Evolutionary conservation across 2,797 vertebrate species (phyloP).

Genomic region (Cynodonichthys magdalenae): DNA sequence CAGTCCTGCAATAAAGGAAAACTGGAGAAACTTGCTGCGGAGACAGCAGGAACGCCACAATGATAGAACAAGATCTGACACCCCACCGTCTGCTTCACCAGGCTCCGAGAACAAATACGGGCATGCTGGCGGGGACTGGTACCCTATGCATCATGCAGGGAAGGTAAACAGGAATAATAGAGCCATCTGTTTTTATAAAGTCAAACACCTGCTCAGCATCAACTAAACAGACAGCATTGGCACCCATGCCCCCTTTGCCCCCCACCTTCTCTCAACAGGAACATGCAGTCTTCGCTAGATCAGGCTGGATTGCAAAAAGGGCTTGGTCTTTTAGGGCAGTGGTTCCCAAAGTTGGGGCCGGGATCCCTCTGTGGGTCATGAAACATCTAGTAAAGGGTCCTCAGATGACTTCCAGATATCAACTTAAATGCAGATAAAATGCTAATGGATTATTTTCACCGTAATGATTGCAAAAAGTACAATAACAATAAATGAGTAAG

Average conservation of each 20-base stretch:
- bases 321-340: too few relatives aligned
- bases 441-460: too few relatives aligned
- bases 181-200: constrained; percentile 68
- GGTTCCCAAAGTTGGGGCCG: too few relatives aligned
- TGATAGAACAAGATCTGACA: constrained; percentile 55
- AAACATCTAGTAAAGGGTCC: too few relatives aligned
- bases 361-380: too few relatives aligned
- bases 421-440: too few relatives aligned
- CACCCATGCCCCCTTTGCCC: constrained; percentile 31
- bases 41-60: constrained; percentile 54
- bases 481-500: too few relatives aligned
- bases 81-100: constrained; percentile 50
- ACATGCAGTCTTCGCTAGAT: constrained; percentile 2
- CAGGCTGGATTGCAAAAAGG: background rate
- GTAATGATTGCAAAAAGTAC: too few relatives aligned
- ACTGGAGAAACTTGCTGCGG: constrained; percentile 45
- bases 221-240: constrained; percentile 62
- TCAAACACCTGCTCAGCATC: constrained; percentile 69
- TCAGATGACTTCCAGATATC: too few relatives aligned
- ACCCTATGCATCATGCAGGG: constrained; percentile 47
- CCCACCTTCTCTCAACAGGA: constrained; percentile 37
- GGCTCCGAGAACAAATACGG: constrained; percentile 66
- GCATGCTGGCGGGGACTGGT: constrained; percentile 46
- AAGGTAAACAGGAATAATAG: constrained; percentile 61
- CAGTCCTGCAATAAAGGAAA: constrained; percentile 15